Percentiles rank a stretch among this genome's conserved stretches.
These are phyloP conservation scores for Eulemur rubriventer DNA, from an alignment of 2,797 vertebrate species.

Conservation along the genomic window DNA sequence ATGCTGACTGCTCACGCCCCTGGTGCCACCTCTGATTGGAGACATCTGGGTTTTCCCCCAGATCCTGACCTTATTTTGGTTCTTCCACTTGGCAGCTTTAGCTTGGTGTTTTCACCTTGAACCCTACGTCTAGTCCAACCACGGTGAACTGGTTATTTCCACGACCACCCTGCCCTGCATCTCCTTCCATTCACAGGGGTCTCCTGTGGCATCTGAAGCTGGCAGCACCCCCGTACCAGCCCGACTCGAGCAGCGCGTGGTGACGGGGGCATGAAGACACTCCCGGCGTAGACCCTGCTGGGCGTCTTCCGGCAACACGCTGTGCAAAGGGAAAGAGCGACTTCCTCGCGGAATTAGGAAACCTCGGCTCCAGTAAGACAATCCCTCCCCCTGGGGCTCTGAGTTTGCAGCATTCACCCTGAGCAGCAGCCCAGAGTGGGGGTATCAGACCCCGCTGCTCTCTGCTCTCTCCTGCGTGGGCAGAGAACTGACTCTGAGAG, in stretches of 20 bases:
- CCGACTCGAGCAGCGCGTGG: not conserved
- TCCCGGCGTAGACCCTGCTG: not conserved
- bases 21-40: not conserved
- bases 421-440: not conserved
- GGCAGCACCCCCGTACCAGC: not conserved
- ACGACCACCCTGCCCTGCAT: not conserved
- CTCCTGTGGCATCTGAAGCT: not conserved
- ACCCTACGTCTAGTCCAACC: not conserved
- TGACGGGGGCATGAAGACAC: not conserved
- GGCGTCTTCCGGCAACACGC: not conserved
- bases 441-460: not conserved
- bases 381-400: not conserved
- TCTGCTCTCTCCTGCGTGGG: slow-evolving; percentile 9
- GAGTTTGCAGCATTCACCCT: not conserved
- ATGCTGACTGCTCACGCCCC: not conserved
- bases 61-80: not conserved
- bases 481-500: slow-evolving; percentile 2
- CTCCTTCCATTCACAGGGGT: not conserved
- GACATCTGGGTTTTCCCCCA: not conserved
- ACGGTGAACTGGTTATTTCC: not conserved
- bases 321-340: not conserved
- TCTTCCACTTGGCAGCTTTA: not conserved
- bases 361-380: not conserved
- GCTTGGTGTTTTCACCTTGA: not conserved
- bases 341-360: not conserved